Conservation (phyloP, 2,113 vertebrate genomes). For the Pampusana beccarii region DNA sequence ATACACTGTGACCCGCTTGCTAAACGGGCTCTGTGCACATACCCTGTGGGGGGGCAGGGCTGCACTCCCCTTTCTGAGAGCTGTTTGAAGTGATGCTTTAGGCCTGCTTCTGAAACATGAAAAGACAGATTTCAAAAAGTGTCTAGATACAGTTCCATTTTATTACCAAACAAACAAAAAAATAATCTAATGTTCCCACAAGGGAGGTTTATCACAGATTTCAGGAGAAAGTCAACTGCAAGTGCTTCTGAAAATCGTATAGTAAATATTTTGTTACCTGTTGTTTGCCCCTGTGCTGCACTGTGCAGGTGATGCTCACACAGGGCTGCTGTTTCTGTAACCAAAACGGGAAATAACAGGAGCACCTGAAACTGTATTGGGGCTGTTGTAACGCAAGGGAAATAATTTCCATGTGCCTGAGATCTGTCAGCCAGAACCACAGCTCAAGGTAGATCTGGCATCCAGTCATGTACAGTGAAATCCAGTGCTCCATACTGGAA, state of each 20-base stretch:
- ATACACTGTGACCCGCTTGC: fast-evolving
- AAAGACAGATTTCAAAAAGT: background rate
- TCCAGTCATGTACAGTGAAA: background rate
- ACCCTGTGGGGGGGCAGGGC: background rate
- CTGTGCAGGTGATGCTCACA: background rate
- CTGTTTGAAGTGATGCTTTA: background rate
- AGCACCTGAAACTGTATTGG: background rate
- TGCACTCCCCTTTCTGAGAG: background rate
- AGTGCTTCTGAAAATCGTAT: background rate
- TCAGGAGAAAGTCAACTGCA: background rate
- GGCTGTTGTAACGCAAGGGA: background rate
- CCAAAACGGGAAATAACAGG: background rate
- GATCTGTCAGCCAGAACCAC: background rate
- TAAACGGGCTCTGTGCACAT: background rate
- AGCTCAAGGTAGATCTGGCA: background rate
- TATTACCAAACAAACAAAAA: background rate
- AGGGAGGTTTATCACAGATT: background rate
- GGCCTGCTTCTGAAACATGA: background rate
- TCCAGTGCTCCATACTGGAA: background rate
- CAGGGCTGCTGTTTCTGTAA: background rate
- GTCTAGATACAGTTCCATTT: background rate
- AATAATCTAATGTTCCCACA: background rate
- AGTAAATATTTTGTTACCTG: background rate
- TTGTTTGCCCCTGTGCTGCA: background rate
- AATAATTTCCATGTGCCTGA: background rate